A percentile compares a stretch with the other conserved stretches of the same genome.
phyloP scores from a whole-genome alignment of 2,113 vertebrate genomes.

The Taxidea taxus region DNA sequence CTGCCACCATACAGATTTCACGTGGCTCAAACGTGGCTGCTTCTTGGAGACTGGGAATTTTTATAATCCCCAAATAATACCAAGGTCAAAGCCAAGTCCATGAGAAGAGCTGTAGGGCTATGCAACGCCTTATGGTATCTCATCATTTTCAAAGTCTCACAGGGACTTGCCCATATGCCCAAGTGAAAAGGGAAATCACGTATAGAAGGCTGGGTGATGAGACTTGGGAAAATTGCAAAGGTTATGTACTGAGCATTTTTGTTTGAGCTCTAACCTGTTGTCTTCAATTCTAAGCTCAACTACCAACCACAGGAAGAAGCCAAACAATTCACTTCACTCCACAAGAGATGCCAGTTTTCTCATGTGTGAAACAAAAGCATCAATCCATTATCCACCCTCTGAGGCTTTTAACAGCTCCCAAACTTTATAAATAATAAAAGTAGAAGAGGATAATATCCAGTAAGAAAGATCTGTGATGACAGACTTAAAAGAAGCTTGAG shows the following conservation, averaged over 20 bases:
- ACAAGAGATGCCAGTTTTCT: background rate
- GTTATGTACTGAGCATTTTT: background rate
- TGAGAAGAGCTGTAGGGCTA: background rate
- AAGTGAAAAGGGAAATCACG: background rate
- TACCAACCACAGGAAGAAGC: background rate
- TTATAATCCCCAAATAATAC: background rate
- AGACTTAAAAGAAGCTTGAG: background rate
- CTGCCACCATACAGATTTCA: background rate
- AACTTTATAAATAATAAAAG: constrained; percentile 12
- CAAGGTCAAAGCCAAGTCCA: background rate
- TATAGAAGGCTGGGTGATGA: background rate
- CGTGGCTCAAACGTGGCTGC: background rate
- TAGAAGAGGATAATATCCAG: background rate
- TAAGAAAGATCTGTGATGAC: background rate
- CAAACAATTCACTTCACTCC: background rate
- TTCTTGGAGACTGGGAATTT: background rate
- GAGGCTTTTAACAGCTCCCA: background rate
- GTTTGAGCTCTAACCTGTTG: background rate
- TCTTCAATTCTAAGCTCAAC: background rate
- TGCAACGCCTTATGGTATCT: background rate
- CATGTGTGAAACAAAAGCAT: background rate
- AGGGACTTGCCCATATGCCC: background rate
- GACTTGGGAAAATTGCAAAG: background rate
- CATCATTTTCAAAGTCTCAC: background rate
- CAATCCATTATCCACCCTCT: background rate